A percentile compares a stretch with the other conserved stretches of the same genome.
phyloP scores from a whole-genome alignment of 2,113 vertebrate species.

The Apteryx owenii region DNA sequence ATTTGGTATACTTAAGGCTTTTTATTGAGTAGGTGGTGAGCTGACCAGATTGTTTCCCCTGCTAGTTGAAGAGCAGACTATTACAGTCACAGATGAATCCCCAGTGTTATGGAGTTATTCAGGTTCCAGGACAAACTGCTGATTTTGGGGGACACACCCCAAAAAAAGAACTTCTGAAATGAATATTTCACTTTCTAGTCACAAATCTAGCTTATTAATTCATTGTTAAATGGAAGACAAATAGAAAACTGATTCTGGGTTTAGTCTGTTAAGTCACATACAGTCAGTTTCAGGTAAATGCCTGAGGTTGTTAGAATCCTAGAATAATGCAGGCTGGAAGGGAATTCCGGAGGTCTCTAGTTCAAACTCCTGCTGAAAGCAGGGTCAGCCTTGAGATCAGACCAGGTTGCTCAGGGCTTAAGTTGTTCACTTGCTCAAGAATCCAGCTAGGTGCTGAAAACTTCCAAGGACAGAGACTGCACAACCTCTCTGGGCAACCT shows the following conservation, averaged over 20 bases:
- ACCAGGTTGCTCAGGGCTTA: too few relatives aligned
- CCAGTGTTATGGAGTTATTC: neutral
- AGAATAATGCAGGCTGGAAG: neutral
- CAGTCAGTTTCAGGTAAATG: neutral
- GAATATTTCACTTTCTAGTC: neutral
- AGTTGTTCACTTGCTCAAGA: too few relatives aligned
- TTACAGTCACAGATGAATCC: neutral
- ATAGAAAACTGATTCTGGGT: neutral
- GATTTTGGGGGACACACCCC: neutral
- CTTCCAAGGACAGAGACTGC: too few relatives aligned
- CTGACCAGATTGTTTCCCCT: neutral
- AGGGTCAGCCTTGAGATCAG: too few relatives aligned
- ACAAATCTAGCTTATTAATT: neutral
- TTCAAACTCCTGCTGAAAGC: too few relatives aligned
- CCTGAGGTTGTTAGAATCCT: neutral
- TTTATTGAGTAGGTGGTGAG: neutral
- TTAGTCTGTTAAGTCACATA: neutral
- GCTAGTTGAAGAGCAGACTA: neutral
- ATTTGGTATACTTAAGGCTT: neutral
- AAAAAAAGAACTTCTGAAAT: neutral
- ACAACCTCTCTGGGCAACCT: too few relatives aligned
- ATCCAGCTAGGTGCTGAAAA: too few relatives aligned
- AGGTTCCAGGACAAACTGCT: neutral
- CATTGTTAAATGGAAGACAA: neutral
- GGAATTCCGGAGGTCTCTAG: too few relatives aligned